Percentiles rank a stretch among this genome's conserved stretches.
Evolutionary conservation across 2,797 vertebrate genomes (phyloP).

Genomic region (Mormyrops boulengeri): DNA sequence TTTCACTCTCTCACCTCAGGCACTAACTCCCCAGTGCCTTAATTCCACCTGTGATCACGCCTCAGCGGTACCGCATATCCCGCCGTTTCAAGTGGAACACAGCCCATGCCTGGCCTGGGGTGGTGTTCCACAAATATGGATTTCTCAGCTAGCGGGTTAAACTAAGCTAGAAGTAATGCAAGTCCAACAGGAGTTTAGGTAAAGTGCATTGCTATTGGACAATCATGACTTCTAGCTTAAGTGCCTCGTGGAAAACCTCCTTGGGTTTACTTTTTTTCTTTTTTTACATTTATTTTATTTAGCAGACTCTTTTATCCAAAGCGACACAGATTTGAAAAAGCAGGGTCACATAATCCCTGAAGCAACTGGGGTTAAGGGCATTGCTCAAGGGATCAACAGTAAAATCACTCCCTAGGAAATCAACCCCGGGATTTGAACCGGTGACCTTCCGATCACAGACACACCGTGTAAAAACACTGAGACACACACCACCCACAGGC

Average conservation of each 20-base stretch:
- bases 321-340: neutral
- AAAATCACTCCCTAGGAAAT: neutral
- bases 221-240: neutral
- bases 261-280: neutral
- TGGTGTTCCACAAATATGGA: neutral
- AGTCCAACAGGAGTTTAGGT: neutral
- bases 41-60: neutral
- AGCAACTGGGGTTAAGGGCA: neutral
- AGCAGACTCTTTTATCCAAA: neutral
- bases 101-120: neutral
- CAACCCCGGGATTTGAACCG: neutral
- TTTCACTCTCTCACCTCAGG: neutral
- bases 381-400: neutral
- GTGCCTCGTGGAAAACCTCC: neutral
- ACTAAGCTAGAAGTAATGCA: neutral
- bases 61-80: neutral
- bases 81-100: neutral
- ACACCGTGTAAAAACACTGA: neutral
- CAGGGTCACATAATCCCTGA: neutral
- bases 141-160: neutral
- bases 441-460: neutral
- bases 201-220: neutral
- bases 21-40: neutral
- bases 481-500: neutral
- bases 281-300: neutral